Conservation (phyloP, 2,888 invertebrate species). For the Eudasyphora cyanicolor region DNA sequence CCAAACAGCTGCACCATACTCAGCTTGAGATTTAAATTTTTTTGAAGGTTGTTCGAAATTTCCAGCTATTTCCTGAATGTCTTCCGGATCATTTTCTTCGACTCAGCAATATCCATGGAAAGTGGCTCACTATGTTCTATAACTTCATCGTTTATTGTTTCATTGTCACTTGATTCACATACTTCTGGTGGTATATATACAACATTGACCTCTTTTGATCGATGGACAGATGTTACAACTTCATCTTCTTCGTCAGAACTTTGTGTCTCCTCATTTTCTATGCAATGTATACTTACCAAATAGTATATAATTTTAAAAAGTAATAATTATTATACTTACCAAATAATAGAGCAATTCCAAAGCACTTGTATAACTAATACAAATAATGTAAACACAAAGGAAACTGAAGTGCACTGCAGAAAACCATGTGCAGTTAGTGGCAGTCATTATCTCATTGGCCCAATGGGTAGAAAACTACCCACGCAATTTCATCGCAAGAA, state of each 20-base stretch:
- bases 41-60: neutral
- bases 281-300: neutral
- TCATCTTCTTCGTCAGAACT: neutral
- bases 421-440: too few relatives aligned
- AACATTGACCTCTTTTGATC: neutral
- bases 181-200: neutral
- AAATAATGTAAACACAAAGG: too few relatives aligned
- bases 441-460: neutral
- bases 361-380: too few relatives aligned
- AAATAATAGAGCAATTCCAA: too few relatives aligned
- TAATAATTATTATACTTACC: neutral
- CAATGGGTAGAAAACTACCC: neutral
- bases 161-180: neutral
- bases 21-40: constrained; percentile 1
- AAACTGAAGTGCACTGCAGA: too few relatives aligned
- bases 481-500: neutral
- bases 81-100: neutral
- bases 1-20: neutral
- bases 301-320: neutral
- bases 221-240: neutral
- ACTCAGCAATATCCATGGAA: constrained; percentile 1
- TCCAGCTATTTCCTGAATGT: neutral
- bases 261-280: neutral
- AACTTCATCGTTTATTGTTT: neutral
- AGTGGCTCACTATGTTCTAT: neutral